These are phyloP conservation scores for Arenaria interpres DNA, from an alignment of 2,113 vertebrate species.

Conservation along the genomic window DNA sequence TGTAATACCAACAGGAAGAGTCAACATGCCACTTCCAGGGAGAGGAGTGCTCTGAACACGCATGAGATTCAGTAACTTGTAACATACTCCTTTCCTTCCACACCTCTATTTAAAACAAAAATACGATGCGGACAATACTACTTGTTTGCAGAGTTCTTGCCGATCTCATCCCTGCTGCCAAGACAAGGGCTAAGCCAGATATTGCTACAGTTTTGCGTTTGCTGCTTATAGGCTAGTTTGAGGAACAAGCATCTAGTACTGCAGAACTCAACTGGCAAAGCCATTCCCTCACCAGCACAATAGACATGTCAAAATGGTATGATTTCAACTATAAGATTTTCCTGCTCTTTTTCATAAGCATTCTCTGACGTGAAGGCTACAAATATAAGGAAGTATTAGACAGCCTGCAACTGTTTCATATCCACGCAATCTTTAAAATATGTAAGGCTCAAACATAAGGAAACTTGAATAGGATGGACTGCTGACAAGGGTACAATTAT, in stretches of 20 bases:
- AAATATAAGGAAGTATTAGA: not conserved
- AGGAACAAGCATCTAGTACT: not conserved
- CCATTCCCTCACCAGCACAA: not conserved
- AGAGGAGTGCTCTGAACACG: not conserved
- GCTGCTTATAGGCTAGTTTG: not conserved
- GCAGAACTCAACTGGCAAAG: not conserved
- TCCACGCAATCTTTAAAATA: not conserved
- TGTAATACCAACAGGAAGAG: conserved; percentile 72
- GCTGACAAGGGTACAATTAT: not conserved
- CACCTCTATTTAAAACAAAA: conserved; percentile 23
- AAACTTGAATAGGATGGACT: not conserved
- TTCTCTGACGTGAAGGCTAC: not conserved
- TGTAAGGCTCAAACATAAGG: not conserved
- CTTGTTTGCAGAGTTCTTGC: not conserved
- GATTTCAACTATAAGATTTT: not conserved
- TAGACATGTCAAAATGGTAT: not conserved
- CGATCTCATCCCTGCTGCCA: not conserved
- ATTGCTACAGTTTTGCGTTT: not conserved
- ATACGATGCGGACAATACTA: not conserved
- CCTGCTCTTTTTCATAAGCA: not conserved
- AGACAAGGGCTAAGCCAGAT: not conserved
- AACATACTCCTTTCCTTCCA: conserved; percentile 16
- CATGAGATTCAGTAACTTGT: conserved; percentile 1
- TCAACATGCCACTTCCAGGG: conserved; percentile 34
- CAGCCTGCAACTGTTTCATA: not conserved